A percentile compares a stretch with the other conserved stretches of the same genome.
Evolutionary conservation across 2,797 vertebrate species (phyloP).

Genomic region (Coranthus polyacanthus): DNA sequence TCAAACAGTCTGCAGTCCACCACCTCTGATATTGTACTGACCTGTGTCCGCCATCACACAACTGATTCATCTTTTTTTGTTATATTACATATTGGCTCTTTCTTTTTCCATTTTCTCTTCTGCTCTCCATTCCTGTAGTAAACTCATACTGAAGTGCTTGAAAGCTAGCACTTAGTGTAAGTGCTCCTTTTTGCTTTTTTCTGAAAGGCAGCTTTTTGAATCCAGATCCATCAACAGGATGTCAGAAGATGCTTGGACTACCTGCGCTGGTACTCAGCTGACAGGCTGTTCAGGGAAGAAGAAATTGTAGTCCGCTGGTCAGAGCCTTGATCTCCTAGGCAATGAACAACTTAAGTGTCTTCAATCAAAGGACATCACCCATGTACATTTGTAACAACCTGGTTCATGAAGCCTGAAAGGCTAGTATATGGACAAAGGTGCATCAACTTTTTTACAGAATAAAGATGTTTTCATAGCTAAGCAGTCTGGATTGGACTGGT

Average conservation of each 20-base stretch:
- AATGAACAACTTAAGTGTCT: constrained; percentile 1
- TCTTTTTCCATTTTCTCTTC: constrained; percentile 6
- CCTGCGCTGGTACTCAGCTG: constrained; percentile 6
- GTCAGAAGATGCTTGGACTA: constrained; percentile 22
- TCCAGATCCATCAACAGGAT: constrained; percentile 52
- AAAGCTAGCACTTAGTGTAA: constrained; percentile 61
- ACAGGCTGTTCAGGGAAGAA: constrained; percentile 24
- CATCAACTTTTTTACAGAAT: too few relatives aligned
- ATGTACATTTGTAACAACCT: not conserved
- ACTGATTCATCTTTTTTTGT: constrained; percentile 11
- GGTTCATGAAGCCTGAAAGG: too few relatives aligned
- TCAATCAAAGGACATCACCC: not conserved
- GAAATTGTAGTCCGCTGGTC: not conserved
- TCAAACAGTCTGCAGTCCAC: not conserved
- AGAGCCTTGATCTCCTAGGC: constrained; percentile 11
- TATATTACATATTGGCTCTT: not conserved
- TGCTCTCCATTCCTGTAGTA: constrained; percentile 13
- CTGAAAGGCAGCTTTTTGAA: constrained; percentile 47
- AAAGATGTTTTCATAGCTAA: not conserved
- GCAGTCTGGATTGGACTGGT: too few relatives aligned
- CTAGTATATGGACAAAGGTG: too few relatives aligned
- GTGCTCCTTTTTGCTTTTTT: constrained; percentile 37
- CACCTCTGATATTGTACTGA: not conserved
- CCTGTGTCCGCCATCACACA: not conserved
- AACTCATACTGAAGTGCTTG: constrained; percentile 40